Conservation (phyloP, 2,113 vertebrate genomes). For the Nyctibius bracteatus region DNA sequence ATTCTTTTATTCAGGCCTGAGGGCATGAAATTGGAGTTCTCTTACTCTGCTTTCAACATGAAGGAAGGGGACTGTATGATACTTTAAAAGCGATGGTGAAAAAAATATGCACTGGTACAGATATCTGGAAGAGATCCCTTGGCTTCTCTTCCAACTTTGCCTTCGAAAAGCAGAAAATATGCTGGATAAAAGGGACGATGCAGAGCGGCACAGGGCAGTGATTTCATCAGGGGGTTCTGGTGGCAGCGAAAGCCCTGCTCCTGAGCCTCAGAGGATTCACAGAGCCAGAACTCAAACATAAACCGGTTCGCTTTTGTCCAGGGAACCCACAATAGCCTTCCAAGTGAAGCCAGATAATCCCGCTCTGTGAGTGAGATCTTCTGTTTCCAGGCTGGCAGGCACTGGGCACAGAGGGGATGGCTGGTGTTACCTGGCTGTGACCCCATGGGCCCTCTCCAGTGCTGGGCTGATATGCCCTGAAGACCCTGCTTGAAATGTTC, state of each 20-base stretch:
- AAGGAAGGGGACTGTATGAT: conserved; percentile 67
- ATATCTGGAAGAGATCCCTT: neutral
- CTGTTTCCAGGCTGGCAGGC: neutral
- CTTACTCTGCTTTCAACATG: conserved; percentile 65
- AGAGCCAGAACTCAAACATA: neutral
- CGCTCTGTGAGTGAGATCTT: neutral
- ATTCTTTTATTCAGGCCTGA: conserved; percentile 71
- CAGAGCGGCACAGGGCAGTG: neutral
- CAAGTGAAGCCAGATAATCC: neutral
- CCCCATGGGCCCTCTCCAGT: neutral
- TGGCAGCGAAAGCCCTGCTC: neutral
- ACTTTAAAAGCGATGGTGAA: conserved; percentile 46
- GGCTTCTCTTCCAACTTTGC: conserved; percentile 41
- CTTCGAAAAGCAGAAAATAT: conserved; percentile 7
- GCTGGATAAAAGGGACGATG: neutral
- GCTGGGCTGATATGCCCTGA: neutral
- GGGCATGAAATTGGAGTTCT: conserved; percentile 73
- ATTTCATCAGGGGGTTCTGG: neutral
- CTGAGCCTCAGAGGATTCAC: neutral
- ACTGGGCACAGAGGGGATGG: neutral
- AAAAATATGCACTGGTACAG: conserved; percentile 44
- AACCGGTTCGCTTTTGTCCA: conserved; percentile 5
- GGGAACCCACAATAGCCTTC: neutral
- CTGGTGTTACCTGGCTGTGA: neutral
- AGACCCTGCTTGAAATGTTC: neutral